Evolutionary conservation across 2,113 vertebrate species (phyloP), one percentile per base, ranked within the genome.

Genomic region (Gallinago paraguaiae): DNA sequence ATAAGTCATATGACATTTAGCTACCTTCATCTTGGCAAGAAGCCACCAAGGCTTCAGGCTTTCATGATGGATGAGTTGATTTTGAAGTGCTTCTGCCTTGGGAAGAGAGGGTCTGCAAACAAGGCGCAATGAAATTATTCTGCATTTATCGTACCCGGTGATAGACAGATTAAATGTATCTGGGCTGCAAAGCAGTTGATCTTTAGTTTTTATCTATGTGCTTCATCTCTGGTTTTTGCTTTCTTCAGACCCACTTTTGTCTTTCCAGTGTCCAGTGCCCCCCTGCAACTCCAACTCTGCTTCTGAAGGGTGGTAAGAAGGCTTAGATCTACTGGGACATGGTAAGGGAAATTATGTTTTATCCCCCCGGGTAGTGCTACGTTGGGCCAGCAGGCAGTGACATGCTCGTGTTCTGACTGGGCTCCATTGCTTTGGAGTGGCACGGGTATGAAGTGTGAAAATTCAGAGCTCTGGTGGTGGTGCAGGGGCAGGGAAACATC

Each of bases 1-100:
- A 80, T 88, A 83, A 86, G 82, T 77, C 28, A 16, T 17, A 15
- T 54, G 59, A 77, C 3, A 70, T 76, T 90, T 78, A 88, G 50
- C 19, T 93, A 86, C 82, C 59, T 92, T 92, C 90, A 50, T 61
- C 53, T 88, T 86, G 88, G 71, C 75, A 85, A 82, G 57, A 79
- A 57, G 53, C 59, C 45, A 64, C n/a, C 18, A 60, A n/a, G 33
- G 41, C 67, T 80, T 93, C 67, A 65, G 54, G 50, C 45, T 92
- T 69, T 79, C 31, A 3, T 31, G 85, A 81, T 57, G 28, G 41
- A 23, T 13, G 35, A 53, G 70, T 11, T 94, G 57, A 45, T 82
- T 90, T 80, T 65, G 75, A 90, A 88, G 79, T 88, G 48, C 18
- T 82, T 79, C 75, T 88, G 43, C 20, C 4, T 79, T 57, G 48